Evolutionary conservation across 2,888 invertebrate species (phyloP), one percentile per base, ranked within the genome.

Genomic region (Oxystoma pomonae): DNA sequence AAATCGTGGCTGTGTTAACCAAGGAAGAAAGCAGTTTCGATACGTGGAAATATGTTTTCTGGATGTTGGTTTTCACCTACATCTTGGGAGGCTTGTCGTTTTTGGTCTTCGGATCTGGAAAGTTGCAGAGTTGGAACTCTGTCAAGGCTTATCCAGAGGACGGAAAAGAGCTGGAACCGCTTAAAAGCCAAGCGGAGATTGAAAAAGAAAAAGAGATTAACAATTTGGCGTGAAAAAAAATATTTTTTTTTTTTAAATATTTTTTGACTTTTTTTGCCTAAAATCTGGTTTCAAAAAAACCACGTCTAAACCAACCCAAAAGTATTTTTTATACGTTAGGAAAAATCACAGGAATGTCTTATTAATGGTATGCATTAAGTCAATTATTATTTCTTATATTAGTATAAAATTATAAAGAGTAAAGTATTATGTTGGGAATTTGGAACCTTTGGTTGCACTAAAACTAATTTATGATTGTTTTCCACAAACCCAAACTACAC

Each of bases 11-110:
- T 16, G 83, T 85, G 59, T 81, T 94, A 19, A 93, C 92, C 0
- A 86, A 88, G 65, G 80, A 88, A 9, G 85, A 91, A 71, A 88
- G 90, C 81, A 89, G 89, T 0, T 89, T 88, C 72, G 85, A 83
- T 19, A 88, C 88, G 73, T 94, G 94, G 94, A 87, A 86, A 76
- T 87, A 88, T 62, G 90, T 94, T 0, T 94, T 94, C 79, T 90
- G 90, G 85, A 89, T 93, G 58, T 79, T 94, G 17, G 89, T 89
- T 0, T 85, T 80, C 1, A 88, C 90, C 0, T 94, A 94, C 77
- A 78, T 86, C 0, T 74, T 83, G 0, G 92, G 91, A 0, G 88
- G 89, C 0, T 57, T 87, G 0, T 78, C 83, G 50, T 92, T 87
- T 80, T 79, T 86, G 12, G 60, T 83, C 35, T 84, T 91, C 70